Base-by-base conservation (phyloP, 2,888 invertebrate genomes). In the Meteorus cinctellus region DNA sequence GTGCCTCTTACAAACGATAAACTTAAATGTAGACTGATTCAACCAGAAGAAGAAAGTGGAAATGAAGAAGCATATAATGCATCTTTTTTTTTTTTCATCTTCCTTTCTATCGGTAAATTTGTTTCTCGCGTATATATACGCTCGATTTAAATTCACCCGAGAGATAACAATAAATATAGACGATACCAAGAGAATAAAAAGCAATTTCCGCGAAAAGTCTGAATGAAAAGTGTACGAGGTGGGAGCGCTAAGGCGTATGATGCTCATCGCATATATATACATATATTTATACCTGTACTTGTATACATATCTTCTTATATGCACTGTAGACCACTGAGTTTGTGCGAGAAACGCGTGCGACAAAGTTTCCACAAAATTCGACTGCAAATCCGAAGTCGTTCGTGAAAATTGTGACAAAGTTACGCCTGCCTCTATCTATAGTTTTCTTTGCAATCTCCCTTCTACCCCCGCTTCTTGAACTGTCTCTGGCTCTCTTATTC, bases 371-470 rank as follows among this genome's bases (percentile, higher is more conserved):
- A 31, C 29, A 29, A 2, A 62, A 31, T 62, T 62, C 27, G 62
- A 19, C 55, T 55, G 55, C 24, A 55, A 19, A 67, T 67, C 41
- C 59, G 36, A 67, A 67, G 74, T 67, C 67, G 66, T 67, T 59
- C 27, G 74, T 60, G 67, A 74, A 74, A 74, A 72, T 72, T 62
- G 62, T 72, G 71, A 62, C 48, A 72, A 72, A 72, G 72, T 65
- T 31, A 55, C 65, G 65, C 34, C 55, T 72, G 72, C 55, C 72
- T 51, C 51, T 72, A 65, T 72, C 72, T 72, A 48, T 62, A 48
- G 55, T 72, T 29, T 62, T 72, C 59, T 59, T 45, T 48, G 29
- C 55, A 27, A n/a, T 41, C 19, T 70, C 36, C 31, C 59, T 62
- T 27, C 60, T 63, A 34, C 8, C 34, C 2, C 2, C 24, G 24